phyloP scores from a whole-genome alignment of 2,888 invertebrate genomes.

The Archaeoteleia sp. region DNA sequence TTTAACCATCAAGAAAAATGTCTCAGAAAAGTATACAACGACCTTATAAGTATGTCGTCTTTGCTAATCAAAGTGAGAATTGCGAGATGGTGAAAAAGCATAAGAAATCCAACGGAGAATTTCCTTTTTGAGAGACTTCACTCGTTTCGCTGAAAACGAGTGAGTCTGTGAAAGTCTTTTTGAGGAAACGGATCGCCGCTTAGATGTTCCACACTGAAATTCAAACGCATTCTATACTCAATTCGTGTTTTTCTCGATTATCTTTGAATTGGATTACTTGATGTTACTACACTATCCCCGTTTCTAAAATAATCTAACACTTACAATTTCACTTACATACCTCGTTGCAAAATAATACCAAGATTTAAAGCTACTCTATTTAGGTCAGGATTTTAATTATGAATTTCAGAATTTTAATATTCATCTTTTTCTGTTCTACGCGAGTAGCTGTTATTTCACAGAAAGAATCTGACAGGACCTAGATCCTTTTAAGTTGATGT shows the following conservation, averaged over 20 bases:
- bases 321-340: too few species aligned
- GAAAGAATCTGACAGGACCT: too few species aligned
- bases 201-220: slow-evolving; percentile 7
- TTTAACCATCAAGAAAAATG: slow-evolving; percentile 13
- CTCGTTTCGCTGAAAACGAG: slow-evolving; percentile 17
- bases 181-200: slow-evolving; percentile 21
- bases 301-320: not conserved
- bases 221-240: slow-evolving; percentile 1
- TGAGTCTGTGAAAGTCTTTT: slow-evolving; percentile 17
- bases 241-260: slow-evolving; percentile 1
- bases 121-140: slow-evolving; percentile 23
- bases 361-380: too few species aligned
- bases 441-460: too few species aligned
- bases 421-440: too few species aligned
- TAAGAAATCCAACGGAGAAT: slow-evolving; percentile 19
- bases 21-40: slow-evolving; percentile 9
- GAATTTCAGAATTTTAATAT: too few species aligned
- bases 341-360: too few species aligned
- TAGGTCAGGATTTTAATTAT: too few species aligned
- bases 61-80: slow-evolving; percentile 30
- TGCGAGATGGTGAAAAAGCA: slow-evolving; percentile 18
- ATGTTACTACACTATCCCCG: not conserved
- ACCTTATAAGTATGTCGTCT: slow-evolving; percentile 1
- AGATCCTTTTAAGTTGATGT: too few species aligned
- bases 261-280: not conserved